Evolutionary conservation across 2,888 invertebrate genomes (phyloP).

Genomic region (Geophilus truncorum): DNA sequence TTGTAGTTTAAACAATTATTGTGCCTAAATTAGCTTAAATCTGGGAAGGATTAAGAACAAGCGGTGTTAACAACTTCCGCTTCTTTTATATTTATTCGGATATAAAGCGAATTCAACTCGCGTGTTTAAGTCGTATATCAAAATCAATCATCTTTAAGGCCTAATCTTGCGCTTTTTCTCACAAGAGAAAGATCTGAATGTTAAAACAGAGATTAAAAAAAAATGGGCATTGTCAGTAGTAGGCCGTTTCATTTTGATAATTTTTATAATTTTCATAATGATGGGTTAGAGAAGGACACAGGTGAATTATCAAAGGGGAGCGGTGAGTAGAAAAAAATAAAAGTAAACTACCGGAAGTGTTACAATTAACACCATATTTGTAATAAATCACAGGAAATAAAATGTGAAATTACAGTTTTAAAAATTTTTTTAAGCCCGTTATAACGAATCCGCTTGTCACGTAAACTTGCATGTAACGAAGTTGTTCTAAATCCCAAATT

Average conservation of each 20-base stretch:
- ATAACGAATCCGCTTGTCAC: too few relatives aligned
- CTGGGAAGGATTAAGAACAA: not conserved
- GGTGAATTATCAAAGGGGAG: not conserved
- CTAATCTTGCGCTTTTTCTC: not conserved
- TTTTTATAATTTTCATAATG: not conserved
- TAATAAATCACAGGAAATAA: not conserved
- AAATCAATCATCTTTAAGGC: not conserved
- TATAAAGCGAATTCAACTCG: not conserved
- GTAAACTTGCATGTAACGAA: too few relatives aligned
- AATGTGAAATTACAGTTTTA: not conserved
- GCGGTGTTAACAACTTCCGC: not conserved
- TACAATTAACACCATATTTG: not conserved
- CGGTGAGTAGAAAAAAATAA: not conserved
- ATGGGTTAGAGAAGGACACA: not conserved
- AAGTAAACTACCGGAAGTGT: not conserved
- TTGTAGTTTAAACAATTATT: not conserved
- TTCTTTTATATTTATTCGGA: not conserved
- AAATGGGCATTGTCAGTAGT: not conserved
- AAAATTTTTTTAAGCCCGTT: too few relatives aligned
- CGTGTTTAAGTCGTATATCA: not conserved
- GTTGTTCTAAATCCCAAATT: too few relatives aligned
- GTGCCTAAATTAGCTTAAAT: not conserved
- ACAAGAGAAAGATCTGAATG: not conserved
- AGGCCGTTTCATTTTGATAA: not conserved
- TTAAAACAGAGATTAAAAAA: not conserved